These are phyloP conservation scores for Eurystomus gularis DNA, from an alignment of 2,113 vertebrate species.

Conservation along the genomic window DNA sequence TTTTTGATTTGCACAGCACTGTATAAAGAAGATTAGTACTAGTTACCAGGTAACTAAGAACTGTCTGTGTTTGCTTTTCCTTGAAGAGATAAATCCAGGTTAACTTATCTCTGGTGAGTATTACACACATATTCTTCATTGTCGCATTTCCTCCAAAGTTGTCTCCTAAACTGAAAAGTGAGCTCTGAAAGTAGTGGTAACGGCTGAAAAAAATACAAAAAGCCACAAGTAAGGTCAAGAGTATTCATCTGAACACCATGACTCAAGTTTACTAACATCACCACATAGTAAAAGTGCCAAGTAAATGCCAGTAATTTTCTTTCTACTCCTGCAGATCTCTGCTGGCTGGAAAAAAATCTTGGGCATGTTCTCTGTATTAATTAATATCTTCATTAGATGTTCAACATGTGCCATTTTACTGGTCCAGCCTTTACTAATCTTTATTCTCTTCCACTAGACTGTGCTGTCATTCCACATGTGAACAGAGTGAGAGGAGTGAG, in stretches of 20 bases:
- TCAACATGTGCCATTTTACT: not conserved
- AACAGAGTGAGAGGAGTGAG: not conserved
- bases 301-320: not conserved
- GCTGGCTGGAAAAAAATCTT: not conserved
- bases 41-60: not conserved
- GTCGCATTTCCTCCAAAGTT: not conserved
- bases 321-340: not conserved
- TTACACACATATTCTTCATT: not conserved
- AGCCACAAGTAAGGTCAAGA: no score
- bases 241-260: not conserved
- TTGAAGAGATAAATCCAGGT: not conserved
- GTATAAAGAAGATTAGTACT: not conserved
- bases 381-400: not conserved
- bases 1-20: not conserved
- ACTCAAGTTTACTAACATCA: not conserved
- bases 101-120: not conserved
- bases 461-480: not conserved
- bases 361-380: not conserved
- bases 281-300: not conserved
- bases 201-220: not conserved
- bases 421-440: not conserved
- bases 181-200: not conserved
- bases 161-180: not conserved
- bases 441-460: not conserved
- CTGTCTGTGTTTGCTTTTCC: not conserved